Evolutionary conservation across 2,113 vertebrate genomes (phyloP).

Genomic region (Syrrhaptes paradoxus): DNA sequence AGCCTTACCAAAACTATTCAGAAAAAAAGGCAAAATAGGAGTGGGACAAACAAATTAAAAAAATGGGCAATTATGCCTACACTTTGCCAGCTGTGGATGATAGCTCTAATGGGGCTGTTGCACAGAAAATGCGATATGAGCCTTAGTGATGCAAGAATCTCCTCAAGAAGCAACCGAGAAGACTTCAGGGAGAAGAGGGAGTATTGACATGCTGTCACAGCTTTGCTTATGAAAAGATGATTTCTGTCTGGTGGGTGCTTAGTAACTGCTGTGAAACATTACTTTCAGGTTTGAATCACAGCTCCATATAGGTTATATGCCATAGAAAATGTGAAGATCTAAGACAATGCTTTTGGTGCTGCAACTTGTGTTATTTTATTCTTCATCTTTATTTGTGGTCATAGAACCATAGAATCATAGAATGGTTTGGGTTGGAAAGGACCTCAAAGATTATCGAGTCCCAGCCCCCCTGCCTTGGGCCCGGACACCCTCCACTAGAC

Average conservation of each 20-base stretch:
- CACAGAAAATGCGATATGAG: not conserved
- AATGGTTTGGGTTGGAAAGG: too few relatives aligned
- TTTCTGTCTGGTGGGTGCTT: not conserved
- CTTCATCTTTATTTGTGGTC: not conserved
- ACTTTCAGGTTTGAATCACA: not conserved
- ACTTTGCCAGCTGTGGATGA: not conserved
- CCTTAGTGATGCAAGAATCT: not conserved
- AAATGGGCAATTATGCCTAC: not conserved
- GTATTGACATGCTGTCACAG: not conserved
- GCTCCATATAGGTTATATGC: not conserved
- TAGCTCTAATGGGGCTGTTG: not conserved
- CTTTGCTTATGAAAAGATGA: not conserved
- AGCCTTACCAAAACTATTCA: not conserved
- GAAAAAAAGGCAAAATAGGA: not conserved
- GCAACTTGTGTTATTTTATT: not conserved
- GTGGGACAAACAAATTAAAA: not conserved
- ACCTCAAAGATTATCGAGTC: too few relatives aligned
- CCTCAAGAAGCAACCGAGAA: not conserved
- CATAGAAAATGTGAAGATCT: not conserved
- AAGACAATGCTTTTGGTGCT: not conserved
- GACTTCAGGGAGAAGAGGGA: not conserved
- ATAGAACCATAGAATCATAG: too few relatives aligned
- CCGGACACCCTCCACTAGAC: too few relatives aligned
- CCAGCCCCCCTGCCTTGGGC: too few relatives aligned
- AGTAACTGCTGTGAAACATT: not conserved